Evolutionary conservation across 2,888 invertebrate species (phyloP), one percentile per base, ranked within the genome.

Genomic region (Allygus modestus): DNA sequence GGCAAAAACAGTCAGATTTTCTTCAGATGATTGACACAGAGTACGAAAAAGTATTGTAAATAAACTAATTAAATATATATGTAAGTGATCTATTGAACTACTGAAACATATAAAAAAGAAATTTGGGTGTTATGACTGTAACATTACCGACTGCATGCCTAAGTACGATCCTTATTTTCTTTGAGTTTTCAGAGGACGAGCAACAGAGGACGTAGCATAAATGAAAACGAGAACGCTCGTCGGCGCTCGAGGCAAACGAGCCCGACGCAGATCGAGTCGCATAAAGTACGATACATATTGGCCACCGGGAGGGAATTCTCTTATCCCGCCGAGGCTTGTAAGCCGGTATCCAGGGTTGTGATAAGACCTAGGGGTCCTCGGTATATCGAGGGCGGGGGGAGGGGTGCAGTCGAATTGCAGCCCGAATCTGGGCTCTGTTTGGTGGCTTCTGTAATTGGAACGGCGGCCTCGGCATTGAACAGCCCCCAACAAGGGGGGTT

Each of bases 391-490:
- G 37, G 37, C 4, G 51, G 51, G 26, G 51, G 51, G 51, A 31
- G 51, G 51, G 46, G 2, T 4, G 31, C 28, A 51, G 51, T 28
- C 51, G 20, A 77, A 51, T 77, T 77, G 51, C 28, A 51, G 51
- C 77, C 77, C 51, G 37, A 77, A 77, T 51, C 51, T 33, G 46
- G 31, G 77, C 77, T 77, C 77, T 77, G 77, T 77, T 77, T 77
- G 77, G 51, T 77, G 77, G 77, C 51, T 41, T 46, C 77, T 77
- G 51, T 77, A 77, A 77, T 77, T 77, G 77, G 51, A 77, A 77
- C 51, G 37, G 69, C 51, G 37, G 69, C 69, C 69, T 28, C 73
- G 20, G 41, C 73, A 73, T 73, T 73, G 73, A 73, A 37, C 41
- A 73, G 23, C 43, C 41, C 43, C 37, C 73, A 54, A 54, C 54